Evolutionary conservation across 2,797 vertebrate species (phyloP).

Genomic region (Ceryle rudis): DNA sequence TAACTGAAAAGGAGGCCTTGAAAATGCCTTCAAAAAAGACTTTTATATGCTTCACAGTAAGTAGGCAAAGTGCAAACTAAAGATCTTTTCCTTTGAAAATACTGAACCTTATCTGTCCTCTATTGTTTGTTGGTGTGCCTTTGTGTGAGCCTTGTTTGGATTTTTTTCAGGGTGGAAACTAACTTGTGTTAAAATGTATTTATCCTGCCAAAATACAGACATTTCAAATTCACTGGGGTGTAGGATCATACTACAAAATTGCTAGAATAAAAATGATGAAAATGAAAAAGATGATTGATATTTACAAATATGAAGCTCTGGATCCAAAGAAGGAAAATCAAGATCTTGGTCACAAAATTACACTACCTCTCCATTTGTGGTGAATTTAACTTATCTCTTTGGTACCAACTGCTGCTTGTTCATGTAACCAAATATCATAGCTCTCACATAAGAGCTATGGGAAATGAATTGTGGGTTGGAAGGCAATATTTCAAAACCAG

Average conservation of each 20-base stretch:
- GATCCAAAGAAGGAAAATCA: neutral
- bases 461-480: neutral
- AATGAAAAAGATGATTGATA: neutral
- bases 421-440: neutral
- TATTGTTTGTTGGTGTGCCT: accelerated
- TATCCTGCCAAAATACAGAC: neutral
- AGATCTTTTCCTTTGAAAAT: neutral
- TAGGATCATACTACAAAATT: neutral
- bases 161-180: neutral
- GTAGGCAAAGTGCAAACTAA: neutral
- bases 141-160: neutral
- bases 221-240: neutral
- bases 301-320: neutral
- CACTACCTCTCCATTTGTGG: neutral
- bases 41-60: neutral
- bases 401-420: neutral
- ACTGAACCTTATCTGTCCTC: neutral
- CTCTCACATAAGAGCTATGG: neutral
- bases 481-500: neutral
- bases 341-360: neutral
- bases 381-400: neutral
- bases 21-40: neutral
- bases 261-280: neutral
- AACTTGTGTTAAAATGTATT: neutral
- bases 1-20: neutral